A percentile compares a stretch with the other conserved stretches of the same genome.
phyloP scores from a whole-genome alignment of 2,888 invertebrate species.

The Eupithecia inturbata region DNA sequence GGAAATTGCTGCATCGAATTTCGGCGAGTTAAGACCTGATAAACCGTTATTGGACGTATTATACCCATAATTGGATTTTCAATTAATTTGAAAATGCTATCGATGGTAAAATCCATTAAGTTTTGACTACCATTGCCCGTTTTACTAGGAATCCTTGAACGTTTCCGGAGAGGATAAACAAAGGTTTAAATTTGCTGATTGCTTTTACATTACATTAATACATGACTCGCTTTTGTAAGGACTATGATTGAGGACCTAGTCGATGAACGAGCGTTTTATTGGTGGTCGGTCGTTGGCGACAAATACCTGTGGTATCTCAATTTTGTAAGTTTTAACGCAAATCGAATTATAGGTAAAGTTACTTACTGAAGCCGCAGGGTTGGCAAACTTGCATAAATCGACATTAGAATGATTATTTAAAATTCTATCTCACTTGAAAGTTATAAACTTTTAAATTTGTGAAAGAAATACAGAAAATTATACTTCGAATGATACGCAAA shows the following conservation, averaged over 20 bases:
- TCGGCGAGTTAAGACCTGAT: conserved; percentile 51
- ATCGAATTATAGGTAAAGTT: too few species aligned
- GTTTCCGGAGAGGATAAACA: not conserved
- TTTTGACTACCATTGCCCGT: conserved; percentile 39
- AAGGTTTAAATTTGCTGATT: not conserved
- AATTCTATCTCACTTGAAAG: too few species aligned
- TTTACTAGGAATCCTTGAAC: conserved; percentile 27
- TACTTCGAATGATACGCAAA: too few species aligned
- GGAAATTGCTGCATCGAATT: conserved; percentile 35
- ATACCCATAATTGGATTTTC: conserved; percentile 71
- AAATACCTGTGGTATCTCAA: not conserved
- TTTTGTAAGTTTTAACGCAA: not conserved
- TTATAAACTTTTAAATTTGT: too few species aligned
- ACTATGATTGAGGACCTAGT: not conserved
- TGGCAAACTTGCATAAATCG: too few species aligned
- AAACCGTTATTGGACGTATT: conserved; percentile 66
- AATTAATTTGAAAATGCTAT: conserved; percentile 72
- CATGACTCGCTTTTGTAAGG: not conserved
- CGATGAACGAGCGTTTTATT: not conserved
- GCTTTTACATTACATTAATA: not conserved
- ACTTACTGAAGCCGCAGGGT: too few species aligned
- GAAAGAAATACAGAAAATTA: too few species aligned
- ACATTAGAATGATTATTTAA: too few species aligned
- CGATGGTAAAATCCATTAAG: conserved; percentile 59
- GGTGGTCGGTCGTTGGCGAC: not conserved